Evolutionary conservation across 2,888 invertebrate genomes (phyloP), one percentile per base, ranked within the genome.

Genomic region (Sympetrum striolatum): DNA sequence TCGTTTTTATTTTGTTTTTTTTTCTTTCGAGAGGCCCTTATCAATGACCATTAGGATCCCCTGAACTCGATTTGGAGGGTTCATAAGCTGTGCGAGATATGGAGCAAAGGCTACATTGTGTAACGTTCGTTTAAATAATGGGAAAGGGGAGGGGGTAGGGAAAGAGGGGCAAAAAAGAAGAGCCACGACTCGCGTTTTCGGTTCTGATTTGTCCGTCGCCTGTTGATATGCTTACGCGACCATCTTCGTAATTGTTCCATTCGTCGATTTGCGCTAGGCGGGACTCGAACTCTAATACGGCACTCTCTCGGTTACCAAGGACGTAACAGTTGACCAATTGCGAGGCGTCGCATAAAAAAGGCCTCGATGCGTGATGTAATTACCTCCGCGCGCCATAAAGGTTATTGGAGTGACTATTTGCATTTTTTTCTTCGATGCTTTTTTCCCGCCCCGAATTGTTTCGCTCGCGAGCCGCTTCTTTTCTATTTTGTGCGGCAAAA

Each of bases 61-160:
- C 37, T 86, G 86, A 86, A 86, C 86, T 86, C 86, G 60, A 60
- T 86, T 86, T n/a, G 37, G 86, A 37, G 60, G 86, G 86, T 86
- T 86, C 86, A 86, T 37, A 39, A 64, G 60, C 37, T 86, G 60
- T 37, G 86, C 86, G 37, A 39, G 86, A 86, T 60, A 86, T 86
- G 64, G 86, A 12, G 35, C n/a, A 22, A 22, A 37, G 37, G 86
- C 22, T 18, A 37, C 64, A 39, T 86, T 86, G 86, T 86, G 58
- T 86, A 86, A 86, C 86, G 37, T 22, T 64, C 86, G 86, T 64
- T 86, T 60, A n/a, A 22, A 64, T 22, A 14, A 60, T 31, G 22
- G 22, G 37, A 8, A 6, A 48, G 35, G 48, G 22, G 81, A 5
- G 81, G n/a, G 25, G 53, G 25, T 25, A 15, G 25, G 25, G 53